Base-by-base conservation (phyloP, 2,113 vertebrate species). In the Anguilla rostrata region DNA sequence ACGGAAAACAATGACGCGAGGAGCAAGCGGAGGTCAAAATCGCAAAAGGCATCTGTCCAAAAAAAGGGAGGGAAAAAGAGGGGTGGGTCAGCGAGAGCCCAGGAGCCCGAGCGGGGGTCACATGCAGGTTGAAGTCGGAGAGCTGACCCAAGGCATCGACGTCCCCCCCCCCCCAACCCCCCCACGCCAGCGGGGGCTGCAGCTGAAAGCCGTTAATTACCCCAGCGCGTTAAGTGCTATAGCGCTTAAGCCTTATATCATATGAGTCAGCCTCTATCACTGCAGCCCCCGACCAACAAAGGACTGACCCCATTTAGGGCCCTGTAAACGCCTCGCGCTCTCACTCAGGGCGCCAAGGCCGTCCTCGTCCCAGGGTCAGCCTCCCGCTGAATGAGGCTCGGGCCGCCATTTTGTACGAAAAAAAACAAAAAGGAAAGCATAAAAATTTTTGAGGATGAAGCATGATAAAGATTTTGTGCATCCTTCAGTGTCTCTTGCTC, bases 21-120 rank as follows among this genome's bases (percentile, higher is more conserved):
- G 83, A 78, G 83, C 83, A 87, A 71, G n/a, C n/a, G 29, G 78
- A 84, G 83, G 71, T 84, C 78, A 81, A 43, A 81, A 34, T 87
- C 75, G 20, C 39, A 87, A 56, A 57, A 22, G 60, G 49, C 71
- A 34, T 60, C 81, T 87, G 56, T 41, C 22, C 22, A 63, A 79
- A 84, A 46, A 60, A 83, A 83, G 39, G 20, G 6, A 46, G 8
- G 8, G 29, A 43, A 82, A 34, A 75, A 75, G 9, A 11, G 7
- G 11, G 4, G 60, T n/a, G 15, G 43, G 56, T 43, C 71, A 41
- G 40, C 40, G 78, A 84, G 57, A 78, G 82, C 66, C 18, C 43
- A 41, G 53, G n/a, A 66, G 82, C 79, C n/a, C 82, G 66, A 22
- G 40, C 8, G 22, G 41, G 86, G 86, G 82, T 81, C 82, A 81